A percentile compares a stretch with the other conserved stretches of the same genome.
These are phyloP conservation scores for Rhopilema esculentum DNA, from an alignment of 30 jellyfish, hydroid and myxozoan genomes.

Conservation along the genomic window DNA sequence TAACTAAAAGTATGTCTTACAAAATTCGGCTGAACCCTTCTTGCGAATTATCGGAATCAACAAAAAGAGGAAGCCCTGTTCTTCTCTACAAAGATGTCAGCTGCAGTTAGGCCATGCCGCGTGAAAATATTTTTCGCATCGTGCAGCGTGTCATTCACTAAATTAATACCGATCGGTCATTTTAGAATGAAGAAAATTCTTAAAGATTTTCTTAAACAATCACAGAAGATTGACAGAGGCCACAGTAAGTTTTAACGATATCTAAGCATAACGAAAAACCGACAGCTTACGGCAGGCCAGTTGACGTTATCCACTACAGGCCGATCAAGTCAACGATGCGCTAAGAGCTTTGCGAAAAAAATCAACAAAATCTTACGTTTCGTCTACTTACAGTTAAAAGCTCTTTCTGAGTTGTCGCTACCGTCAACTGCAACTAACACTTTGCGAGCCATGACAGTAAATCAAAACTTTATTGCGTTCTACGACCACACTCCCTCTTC, in stretches of 20 bases:
- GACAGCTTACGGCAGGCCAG: too few relatives aligned
- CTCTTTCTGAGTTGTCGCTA: slow-evolving; percentile 79
- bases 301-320: too few relatives aligned
- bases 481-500: not conserved
- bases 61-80: too few relatives aligned
- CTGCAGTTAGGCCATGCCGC: not conserved
- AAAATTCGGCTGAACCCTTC: too few relatives aligned
- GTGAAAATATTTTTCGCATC: not conserved
- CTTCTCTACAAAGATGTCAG: not conserved
- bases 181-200: too few relatives aligned
- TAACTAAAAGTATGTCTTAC: too few relatives aligned
- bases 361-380: not conserved
- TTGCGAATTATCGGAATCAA: too few relatives aligned
- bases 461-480: not conserved
- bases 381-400: slow-evolving; percentile 74
- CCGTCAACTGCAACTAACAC: slow-evolving; percentile 90
- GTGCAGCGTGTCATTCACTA: not conserved
- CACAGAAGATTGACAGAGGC: too few relatives aligned
- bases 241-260: too few relatives aligned
- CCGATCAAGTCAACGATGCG: not conserved
- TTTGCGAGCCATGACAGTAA: slow-evolving; percentile 69
- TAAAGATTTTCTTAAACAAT: too few relatives aligned
- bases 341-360: not conserved
- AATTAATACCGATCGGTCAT: not conserved
- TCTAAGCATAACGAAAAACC: too few relatives aligned